Evolutionary conservation across 2,797 vertebrate genomes (phyloP), one percentile per base, ranked within the genome.

Genomic region (Phataginus tetradactyla): DNA sequence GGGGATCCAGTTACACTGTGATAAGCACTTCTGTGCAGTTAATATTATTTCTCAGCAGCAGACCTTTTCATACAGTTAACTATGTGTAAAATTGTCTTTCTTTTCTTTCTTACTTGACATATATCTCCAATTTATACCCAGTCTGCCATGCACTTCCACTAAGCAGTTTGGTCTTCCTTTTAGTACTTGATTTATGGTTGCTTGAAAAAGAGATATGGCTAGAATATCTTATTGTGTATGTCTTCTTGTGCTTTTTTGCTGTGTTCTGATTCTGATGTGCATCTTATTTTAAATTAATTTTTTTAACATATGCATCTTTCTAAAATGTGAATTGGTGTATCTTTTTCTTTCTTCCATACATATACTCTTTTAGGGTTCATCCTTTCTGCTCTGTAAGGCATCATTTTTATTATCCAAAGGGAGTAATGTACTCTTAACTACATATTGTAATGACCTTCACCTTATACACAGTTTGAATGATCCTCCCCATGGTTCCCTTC

Each of bases 31-130:
- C 75, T 7, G 3, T 72, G 21, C 1, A 97, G 91, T 96, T 97
- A 94, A 96, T 97, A 91, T 77, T 29, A 80, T 96, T 94, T 94
- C 93, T 97, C 64, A 78, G 89, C 90, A 94, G 42, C 89, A 94
- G 89, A 97, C 69, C 83, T 97, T 97, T 96, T 91, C 86, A 91
- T 96, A 71, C 63, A 96, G 95, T 94, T 97, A 97, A 94, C 93
- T 96, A 78, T 74, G 93, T 96, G 74, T 94, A 98, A 97, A 98
- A 97, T 97, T 96, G 69, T 96, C 96, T 93, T 95, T 96, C 69
- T 96, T 97, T 93, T 91, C 86, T 72, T 94, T 91, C 79, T 84
- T 95, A 78, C 80, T 96, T 96, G 94, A 95, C 37, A 69, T 77
- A 51, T 89, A 94, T 77, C 32, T 55, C 61, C 96, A 84, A 95